These are phyloP conservation scores for Nannoperca obscura DNA, from an alignment of 2,797 vertebrate species.

Conservation along the genomic window DNA sequence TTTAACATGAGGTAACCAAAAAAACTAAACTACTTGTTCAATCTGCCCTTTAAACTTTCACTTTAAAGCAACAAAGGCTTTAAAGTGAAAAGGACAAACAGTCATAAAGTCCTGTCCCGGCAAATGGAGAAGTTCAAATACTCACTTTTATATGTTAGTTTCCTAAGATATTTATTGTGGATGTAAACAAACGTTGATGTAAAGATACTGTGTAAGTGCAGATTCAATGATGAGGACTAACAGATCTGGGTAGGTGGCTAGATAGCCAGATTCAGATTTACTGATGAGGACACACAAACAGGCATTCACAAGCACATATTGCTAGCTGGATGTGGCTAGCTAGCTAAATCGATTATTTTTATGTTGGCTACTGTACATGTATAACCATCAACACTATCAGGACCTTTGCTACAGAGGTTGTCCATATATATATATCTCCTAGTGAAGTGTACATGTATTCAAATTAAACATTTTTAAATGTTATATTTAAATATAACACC, in stretches of 20 bases:
- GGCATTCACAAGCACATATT: neutral
- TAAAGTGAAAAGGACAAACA: neutral
- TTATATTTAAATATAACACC: slow-evolving; percentile 25
- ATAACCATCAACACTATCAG: slow-evolving; percentile 23
- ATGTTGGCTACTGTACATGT: slow-evolving; percentile 18
- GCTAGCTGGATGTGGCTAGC: neutral
- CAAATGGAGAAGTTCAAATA: neutral
- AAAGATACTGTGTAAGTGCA: neutral
- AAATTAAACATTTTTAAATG: slow-evolving; percentile 36
- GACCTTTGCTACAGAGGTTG: neutral
- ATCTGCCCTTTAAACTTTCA: neutral
- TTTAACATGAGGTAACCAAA: slow-evolving; percentile 2
- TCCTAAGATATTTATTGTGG: neutral
- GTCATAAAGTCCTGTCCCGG: neutral
- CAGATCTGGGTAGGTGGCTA: neutral
- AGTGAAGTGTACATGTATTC: neutral
- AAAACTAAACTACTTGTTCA: neutral
- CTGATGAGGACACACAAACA: neutral
- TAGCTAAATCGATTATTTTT: neutral
- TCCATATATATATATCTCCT: neutral
- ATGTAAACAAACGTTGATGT: neutral
- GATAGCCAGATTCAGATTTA: neutral
- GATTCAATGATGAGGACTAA: neutral
- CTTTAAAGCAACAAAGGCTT: neutral
- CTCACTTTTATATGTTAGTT: neutral